Percentiles rank a stretch among this genome's conserved stretches.
Conservation (phyloP, 2,113 vertebrate genomes). For the Pterophyllum scalare region DNA sequence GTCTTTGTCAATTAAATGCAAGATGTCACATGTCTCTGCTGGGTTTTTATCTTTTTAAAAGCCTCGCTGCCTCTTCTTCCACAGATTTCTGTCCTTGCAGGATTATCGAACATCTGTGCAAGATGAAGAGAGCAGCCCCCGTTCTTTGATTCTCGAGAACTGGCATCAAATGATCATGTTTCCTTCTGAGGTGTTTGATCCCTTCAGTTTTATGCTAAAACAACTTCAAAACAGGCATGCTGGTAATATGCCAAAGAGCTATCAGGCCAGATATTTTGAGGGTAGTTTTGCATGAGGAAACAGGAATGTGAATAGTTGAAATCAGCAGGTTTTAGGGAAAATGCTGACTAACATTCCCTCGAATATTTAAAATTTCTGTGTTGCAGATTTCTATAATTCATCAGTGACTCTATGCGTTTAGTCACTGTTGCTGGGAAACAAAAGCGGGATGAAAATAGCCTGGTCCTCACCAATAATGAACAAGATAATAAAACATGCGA, state of each 20-base stretch:
- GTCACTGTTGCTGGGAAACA: slow-evolving; percentile 42
- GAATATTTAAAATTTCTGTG: slow-evolving; percentile 7
- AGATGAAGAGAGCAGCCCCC: neutral
- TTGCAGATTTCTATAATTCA: neutral
- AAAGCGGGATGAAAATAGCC: slow-evolving; percentile 10
- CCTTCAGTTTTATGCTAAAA: slow-evolving; percentile 11
- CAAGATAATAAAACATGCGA: neutral
- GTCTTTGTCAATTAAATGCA: neutral
- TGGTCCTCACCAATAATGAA: slow-evolving; percentile 15
- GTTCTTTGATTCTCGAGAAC: neutral
- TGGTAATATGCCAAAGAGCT: neutral
- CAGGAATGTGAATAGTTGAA: neutral
- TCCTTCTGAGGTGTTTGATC: slow-evolving; percentile 13
- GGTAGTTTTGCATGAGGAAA: neutral
- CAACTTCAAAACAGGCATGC: neutral
- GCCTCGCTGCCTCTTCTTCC: neutral
- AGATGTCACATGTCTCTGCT: neutral
- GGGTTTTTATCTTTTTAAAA: neutral
- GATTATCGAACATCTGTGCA: neutral
- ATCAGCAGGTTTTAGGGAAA: neutral
- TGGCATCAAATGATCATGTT: slow-evolving; percentile 5
- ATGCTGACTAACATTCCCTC: neutral
- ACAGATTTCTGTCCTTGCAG: neutral
- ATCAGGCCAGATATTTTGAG: neutral
- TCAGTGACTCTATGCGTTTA: neutral